Conservation (phyloP, 2,797 vertebrate species). For the Dendrocincla fuliginosa region DNA sequence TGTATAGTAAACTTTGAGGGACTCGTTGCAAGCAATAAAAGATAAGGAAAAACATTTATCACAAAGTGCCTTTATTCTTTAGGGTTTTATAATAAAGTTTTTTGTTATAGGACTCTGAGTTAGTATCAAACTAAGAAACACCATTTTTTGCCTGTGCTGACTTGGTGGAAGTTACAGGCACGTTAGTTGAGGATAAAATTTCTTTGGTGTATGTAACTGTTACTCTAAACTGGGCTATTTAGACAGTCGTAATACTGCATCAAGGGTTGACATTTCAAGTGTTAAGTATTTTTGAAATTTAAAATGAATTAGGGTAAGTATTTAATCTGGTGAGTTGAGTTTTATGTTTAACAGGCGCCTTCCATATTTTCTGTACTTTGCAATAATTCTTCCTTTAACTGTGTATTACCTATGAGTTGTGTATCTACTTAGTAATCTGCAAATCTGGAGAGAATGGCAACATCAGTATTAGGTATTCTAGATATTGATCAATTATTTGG, state of each 20-base stretch:
- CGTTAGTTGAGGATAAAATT: background rate
- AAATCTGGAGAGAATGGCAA: background rate
- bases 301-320: background rate
- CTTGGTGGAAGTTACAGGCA: background rate
- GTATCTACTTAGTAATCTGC: background rate
- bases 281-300: background rate
- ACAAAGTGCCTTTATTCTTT: background rate
- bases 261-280: background rate
- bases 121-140: background rate
- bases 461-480: background rate
- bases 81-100: background rate
- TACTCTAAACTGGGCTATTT: background rate
- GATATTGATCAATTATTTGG: background rate
- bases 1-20: background rate
- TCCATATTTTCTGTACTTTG: background rate
- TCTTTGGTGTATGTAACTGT: background rate
- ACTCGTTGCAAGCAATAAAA: background rate
- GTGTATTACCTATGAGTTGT: background rate
- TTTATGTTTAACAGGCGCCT: background rate
- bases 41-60: background rate
- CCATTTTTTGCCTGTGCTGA: background rate
- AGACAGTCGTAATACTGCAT: background rate
- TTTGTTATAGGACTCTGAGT: background rate
- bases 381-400: background rate
- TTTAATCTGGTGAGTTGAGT: background rate